Evolutionary conservation across 2,113 vertebrate genomes (phyloP).

Genomic region (Sorex fumeus): DNA sequence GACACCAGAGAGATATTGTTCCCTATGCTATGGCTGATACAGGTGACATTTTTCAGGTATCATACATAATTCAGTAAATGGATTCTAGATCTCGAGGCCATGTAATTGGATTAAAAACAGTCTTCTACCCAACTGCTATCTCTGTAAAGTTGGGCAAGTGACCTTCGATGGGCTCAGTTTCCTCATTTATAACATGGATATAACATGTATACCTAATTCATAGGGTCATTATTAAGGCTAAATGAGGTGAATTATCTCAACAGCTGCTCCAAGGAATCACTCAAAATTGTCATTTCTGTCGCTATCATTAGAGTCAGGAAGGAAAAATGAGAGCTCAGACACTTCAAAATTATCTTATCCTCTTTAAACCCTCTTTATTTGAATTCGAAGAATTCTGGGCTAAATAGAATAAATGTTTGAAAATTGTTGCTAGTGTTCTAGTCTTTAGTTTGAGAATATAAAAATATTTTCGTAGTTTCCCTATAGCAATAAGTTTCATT

Average conservation of each 20-base stretch:
- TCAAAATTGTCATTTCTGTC: slow-evolving; percentile 61
- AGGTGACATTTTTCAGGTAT: background rate
- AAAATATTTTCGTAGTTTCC: no score
- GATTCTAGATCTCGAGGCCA: background rate
- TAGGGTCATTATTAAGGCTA: slow-evolving; percentile 9
- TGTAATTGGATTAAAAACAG: slow-evolving; percentile 39
- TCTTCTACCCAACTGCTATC: slow-evolving; percentile 12
- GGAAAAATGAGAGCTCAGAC: slow-evolving; percentile 6
- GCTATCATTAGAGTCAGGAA: slow-evolving; percentile 38
- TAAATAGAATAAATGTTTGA: background rate
- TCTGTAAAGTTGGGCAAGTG: background rate
- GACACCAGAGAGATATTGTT: background rate
- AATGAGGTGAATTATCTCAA: slow-evolving; percentile 24
- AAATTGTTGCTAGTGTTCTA: slow-evolving; percentile 49
- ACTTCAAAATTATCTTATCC: slow-evolving; percentile 39
- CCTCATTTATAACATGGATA: background rate
- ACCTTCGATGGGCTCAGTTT: background rate
- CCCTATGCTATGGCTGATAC: background rate
- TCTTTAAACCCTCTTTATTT: background rate
- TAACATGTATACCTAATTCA: slow-evolving; percentile 28
- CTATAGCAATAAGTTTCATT: no score
- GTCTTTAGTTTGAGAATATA: background rate
- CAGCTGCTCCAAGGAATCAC: slow-evolving; percentile 42
- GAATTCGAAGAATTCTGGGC: slow-evolving; percentile 21
- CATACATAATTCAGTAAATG: background rate